Base-by-base conservation (phyloP, 2,888 invertebrate species). In the Xiphydria camelus region DNA sequence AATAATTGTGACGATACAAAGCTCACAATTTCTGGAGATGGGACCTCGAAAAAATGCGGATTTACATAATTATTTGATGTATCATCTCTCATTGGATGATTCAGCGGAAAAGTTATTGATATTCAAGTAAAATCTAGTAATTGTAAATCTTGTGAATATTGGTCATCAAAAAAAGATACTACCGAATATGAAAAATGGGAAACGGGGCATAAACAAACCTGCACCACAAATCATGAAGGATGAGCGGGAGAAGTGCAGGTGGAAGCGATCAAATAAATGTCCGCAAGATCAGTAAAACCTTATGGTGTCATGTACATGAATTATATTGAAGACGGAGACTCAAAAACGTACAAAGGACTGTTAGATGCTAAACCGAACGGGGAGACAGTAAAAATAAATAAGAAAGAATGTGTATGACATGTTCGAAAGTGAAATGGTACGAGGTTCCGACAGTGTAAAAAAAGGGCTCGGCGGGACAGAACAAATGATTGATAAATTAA, bases 241-340 rank as follows among this genome's bases (percentile, higher is more conserved):
- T 22, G 5, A 7, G 4, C 22, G 4, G 22, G 22, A 6, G 7
- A 22, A 22, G 4, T 22, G 4, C 5, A 22, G 22, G 22, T 22
- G 7, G 22, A 22, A 4, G 7, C 22, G 7, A 22, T 22, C 7
- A 4, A 7, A 6, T 4, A 22, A 22, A 22, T 39, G 5, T 39
- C 25, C 39, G n/a, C 10, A 2, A 5, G 39, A 4, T 39, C 39
- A 31, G 22, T 23, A 9, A 26, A 31, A 10, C 10, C 5, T 3
- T 22, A 6, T 22, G 15, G 26, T 2, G 29, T 22, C 3, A 25
- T 9, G 7, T 40, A 40, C n/a, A 4, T 15, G n/a, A 26, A 29
- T 14, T 40, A 40, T 18, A 29, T 40, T 15, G 40, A 31, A 5
- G 40, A 40, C 23, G 40, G 40, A 6, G 40, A 40, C 18, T 6